Conservation (phyloP, 2,113 vertebrate genomes). For the Lates calcarifer region DNA sequence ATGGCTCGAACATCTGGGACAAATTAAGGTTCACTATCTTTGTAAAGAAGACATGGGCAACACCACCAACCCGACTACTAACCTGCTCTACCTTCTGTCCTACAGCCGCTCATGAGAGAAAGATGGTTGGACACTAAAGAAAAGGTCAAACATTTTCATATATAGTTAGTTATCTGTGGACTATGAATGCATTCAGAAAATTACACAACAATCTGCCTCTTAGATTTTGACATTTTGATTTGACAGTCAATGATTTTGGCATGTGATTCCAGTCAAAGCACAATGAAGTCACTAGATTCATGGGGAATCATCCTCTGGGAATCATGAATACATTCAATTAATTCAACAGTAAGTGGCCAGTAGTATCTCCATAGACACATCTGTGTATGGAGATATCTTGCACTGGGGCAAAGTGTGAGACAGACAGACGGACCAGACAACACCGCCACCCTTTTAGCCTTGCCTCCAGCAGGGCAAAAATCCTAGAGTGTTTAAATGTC, state of each 20-base stretch:
- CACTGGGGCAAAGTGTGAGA: background rate
- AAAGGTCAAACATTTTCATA: background rate
- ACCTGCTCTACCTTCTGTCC: too few species aligned
- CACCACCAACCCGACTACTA: too few species aligned
- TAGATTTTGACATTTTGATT: background rate
- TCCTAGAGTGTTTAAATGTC: constrained; percentile 53
- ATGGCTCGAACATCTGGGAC: background rate
- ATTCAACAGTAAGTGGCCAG: background rate
- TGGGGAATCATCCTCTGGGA: background rate
- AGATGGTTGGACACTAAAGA: background rate
- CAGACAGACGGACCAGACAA: background rate
- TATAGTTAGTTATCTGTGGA: too few species aligned
- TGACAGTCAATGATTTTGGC: background rate
- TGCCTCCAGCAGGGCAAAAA: constrained; percentile 9
- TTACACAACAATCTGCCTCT: background rate
- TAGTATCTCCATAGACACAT: too few species aligned
- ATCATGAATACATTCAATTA: background rate
- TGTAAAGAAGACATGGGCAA: too few species aligned
- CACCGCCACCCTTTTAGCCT: background rate
- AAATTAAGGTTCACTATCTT: too few species aligned
- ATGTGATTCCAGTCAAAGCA: background rate
- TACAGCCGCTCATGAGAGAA: background rate
- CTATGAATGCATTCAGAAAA: background rate
- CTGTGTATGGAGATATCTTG: background rate
- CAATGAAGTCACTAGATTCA: background rate